A percentile compares a stretch with the other conserved stretches of the same genome.
These are phyloP conservation scores for Geococcyx californianus DNA, from an alignment of 2,113 vertebrate species.

Conservation along the genomic window DNA sequence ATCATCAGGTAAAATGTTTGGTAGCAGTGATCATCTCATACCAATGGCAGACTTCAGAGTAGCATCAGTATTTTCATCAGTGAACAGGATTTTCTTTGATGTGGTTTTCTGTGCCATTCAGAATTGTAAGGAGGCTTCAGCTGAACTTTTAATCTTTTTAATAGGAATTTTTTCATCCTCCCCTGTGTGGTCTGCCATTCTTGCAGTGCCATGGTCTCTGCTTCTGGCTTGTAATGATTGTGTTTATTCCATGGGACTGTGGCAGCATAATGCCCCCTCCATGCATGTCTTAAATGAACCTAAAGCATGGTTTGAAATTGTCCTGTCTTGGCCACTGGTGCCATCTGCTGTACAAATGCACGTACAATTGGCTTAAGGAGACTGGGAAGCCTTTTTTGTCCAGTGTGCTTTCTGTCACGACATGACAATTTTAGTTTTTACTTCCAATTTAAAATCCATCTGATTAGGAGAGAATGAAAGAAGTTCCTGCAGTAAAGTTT, in stretches of 20 bases:
- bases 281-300: background rate
- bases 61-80: background rate
- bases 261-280: fast-evolving
- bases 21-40: background rate
- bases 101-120: background rate
- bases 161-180: background rate
- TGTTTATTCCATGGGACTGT: background rate
- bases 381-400: background rate
- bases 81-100: background rate
- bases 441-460: background rate
- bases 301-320: background rate
- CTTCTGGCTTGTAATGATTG: background rate
- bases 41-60: background rate
- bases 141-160: background rate
- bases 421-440: background rate
- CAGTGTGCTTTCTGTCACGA: background rate
- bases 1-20: background rate
- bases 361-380: background rate
- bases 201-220: background rate
- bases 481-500: background rate
- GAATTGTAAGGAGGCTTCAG: background rate
- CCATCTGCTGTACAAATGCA: background rate
- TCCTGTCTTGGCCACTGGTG: background rate
- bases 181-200: background rate
- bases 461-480: background rate